Evolutionary conservation across 2,797 vertebrate genomes (phyloP), one percentile per base, ranked within the genome.

Genomic region (Diplodus sargus): DNA sequence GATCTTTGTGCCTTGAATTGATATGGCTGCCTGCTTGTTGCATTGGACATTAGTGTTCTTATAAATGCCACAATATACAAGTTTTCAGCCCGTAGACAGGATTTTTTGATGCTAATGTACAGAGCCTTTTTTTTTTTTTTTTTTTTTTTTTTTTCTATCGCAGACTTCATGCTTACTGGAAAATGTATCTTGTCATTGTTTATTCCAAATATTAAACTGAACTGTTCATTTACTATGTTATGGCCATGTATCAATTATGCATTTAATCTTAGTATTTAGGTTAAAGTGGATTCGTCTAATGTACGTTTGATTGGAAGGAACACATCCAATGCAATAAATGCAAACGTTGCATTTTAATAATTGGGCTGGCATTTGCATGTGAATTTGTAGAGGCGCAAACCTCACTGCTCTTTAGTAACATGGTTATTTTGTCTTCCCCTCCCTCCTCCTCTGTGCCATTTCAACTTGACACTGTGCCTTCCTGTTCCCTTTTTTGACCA

Each of bases 1-100:
- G 90, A 90, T 95, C 70, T 83, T 69, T 92, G 94, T 95, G 95
- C 95, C 95, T 96, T 95, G 88, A 91, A 84, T 81, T 89, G 84
- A 79, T 88, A 86, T 90, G 89, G 93, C 93, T 92, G 87, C 88
- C 91, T 93, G 91, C 89, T 95, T 89, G 85, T 92, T 86, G 90
- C 90, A 87, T 92, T 79, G 78, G 91, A 90, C 89, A 77, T 90
- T 85, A 86, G 81, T 87, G 77, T 88, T 91, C 76, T 85, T 79
- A 67, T 78, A 85, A 86, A 90, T 69, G 84, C 85, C 80, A 83
- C 75, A 75, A 52, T 79, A 90, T 65, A 82, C 81, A 79, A 22
- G 25, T 79, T 86, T 74, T 58, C 78, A 85, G 79, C 73, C 62
- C 57, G 1, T 74, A 72, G 73, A 79, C 83, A 73, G 81, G 70